Evolutionary conservation across 30 jellyfish, hydroid and myxozoan genomes (phyloP), one percentile per base, ranked within the genome.

Genomic region (Aurelia coerulea): DNA sequence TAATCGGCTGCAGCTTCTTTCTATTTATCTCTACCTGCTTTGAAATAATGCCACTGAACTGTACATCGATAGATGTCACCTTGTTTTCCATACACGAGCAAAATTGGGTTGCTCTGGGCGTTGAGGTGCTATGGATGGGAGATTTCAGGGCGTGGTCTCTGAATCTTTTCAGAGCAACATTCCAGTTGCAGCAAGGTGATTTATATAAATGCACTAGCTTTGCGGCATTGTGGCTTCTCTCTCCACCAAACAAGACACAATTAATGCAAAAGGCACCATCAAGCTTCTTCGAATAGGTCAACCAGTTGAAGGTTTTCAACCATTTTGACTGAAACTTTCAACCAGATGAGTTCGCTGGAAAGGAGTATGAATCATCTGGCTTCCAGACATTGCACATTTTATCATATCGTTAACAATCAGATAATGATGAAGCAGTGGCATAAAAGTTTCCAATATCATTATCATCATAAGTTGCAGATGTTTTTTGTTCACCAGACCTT

Each of bases 251-350:
- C 59, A 67, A 54, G 2, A 79, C 88, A 69, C 82, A 79, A 78
- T 65, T 12, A 1, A 78, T 4, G 52, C 96, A 88, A 80, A 68
- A 88, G 18, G 96, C 96, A 8, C 88, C 96, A 72, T 88, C 92
- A 15, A 62, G 81, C 32, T 62, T 0, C n/a, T 68, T 65, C 4
- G 94, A 90, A 76, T 90, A 90, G 7, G 82, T 59, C 69, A 90
- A 73, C 95, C 97, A 65, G 31, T 83, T 34, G 74, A 79, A 68
- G 46, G 13, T 46, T n/a, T 19, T 17, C 23, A 80, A 73, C 91
- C 92, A 88, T 4, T 59, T 79, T 9, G 0, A 87, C 73, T 71
- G 92, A 50, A 70, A 84, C 49, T 1, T 84, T 37, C 92, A 2
- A 34, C 95, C 68, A 34, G 77, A 8, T 0, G 77, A 67, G 17